Conservation (phyloP, 2,888 invertebrate species). For the Noctua pronuba region DNA sequence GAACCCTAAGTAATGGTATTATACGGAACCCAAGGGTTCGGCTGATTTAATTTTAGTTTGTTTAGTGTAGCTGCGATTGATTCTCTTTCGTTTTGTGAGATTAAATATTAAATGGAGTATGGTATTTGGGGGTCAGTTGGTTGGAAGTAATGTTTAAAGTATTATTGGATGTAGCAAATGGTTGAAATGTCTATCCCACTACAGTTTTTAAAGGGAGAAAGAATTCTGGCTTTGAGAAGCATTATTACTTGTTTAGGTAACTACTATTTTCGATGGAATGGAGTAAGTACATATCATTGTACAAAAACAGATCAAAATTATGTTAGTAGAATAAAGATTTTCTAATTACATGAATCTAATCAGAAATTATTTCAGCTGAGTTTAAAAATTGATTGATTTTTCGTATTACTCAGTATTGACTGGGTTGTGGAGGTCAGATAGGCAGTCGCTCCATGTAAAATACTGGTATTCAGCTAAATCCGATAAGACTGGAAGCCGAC, state of each 20-base stretch:
- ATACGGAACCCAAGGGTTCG: conserved; percentile 72
- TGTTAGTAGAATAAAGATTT: background rate
- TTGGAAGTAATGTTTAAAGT: conserved; percentile 33
- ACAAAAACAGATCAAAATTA: background rate
- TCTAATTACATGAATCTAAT: background rate
- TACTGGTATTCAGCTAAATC: too few species aligned
- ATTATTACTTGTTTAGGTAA: background rate
- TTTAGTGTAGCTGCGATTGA: conserved; percentile 73
- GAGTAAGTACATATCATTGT: background rate
- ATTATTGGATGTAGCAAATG: conserved; percentile 13
- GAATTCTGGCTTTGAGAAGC: background rate
- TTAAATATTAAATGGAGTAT: conserved; percentile 70
- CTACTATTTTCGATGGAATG: background rate
- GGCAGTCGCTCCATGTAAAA: too few species aligned
- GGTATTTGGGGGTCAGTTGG: conserved; percentile 69
- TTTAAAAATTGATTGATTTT: background rate
- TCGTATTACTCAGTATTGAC: too few species aligned
- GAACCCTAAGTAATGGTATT: conserved; percentile 78
- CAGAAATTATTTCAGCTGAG: background rate
- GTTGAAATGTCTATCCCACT: background rate
- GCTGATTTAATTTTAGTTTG: conserved; percentile 80
- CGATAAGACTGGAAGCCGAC: too few species aligned
- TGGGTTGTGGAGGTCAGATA: too few species aligned
- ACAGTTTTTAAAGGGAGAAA: background rate
- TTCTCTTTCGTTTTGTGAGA: conserved; percentile 61